Conservation (phyloP, 2,888 invertebrate species). For the Habroteleia sp. region DNA sequence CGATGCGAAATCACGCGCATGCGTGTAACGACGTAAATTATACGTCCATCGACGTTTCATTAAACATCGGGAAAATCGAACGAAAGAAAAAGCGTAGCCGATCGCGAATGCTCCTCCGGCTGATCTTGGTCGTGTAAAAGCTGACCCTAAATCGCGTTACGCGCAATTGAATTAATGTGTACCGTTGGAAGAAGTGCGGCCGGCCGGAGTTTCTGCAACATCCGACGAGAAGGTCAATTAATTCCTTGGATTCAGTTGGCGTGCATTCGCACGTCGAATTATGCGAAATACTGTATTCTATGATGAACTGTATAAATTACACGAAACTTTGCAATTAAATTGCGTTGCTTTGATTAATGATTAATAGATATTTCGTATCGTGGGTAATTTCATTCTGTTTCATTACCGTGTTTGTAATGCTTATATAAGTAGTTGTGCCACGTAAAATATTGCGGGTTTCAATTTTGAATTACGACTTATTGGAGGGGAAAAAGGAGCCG, state of each 20-base stretch:
- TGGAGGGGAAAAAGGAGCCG: too few relatives aligned
- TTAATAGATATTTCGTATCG: background rate
- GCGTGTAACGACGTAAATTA: constrained; percentile 37
- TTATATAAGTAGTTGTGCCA: background rate
- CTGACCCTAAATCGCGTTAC: constrained; percentile 44
- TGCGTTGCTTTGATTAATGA: background rate
- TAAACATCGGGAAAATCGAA: constrained; percentile 28
- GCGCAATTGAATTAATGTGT: constrained; percentile 51
- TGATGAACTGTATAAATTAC: constrained; percentile 30
- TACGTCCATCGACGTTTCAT: constrained; percentile 24
- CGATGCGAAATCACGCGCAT: constrained; percentile 21
- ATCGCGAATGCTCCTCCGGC: constrained; percentile 17
- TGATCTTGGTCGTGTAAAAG: constrained; percentile 29
- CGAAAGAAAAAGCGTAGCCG: constrained; percentile 28
- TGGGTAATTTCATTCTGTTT: background rate
- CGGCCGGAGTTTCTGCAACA: constrained; percentile 1
- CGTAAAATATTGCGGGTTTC: too few relatives aligned
- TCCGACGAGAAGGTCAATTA: constrained; percentile 41
- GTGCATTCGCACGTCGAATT: constrained; percentile 28
- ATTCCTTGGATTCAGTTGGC: constrained; percentile 24
- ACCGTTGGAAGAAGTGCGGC: constrained; percentile 31
- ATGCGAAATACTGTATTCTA: constrained; percentile 20
- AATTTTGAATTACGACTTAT: too few relatives aligned
- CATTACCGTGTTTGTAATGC: background rate
- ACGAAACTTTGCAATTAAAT: constrained; percentile 29